Base-by-base conservation (phyloP, 2,888 invertebrate species). In the Pristionchus fissidentatus region DNA sequence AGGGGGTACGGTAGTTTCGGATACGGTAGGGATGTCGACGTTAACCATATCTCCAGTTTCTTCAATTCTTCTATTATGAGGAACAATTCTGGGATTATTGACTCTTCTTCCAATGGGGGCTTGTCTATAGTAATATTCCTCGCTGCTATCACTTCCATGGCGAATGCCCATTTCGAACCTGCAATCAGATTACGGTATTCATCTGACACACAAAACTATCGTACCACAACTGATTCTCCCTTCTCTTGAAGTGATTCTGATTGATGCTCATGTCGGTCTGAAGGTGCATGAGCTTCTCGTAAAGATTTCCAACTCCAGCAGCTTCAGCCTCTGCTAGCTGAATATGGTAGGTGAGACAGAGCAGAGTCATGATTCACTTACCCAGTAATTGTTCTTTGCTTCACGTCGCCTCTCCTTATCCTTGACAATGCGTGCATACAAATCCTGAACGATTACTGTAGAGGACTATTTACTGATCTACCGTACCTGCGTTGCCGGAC, bases 201-300 rank as follows among this genome's bases (percentile, higher is more conserved):
- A 70, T 70, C 43, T 70, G 70, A 43, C 70, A 22, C 26, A 41
- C n/a, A 22, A 41, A n/a, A 66, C 66, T 70, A 70, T 41, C 70
- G 43, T 70, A 70, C 70, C 70, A 70, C 70, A 70, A 70, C 70
- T 70, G 41, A 8, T 26, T 70, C 7, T n/a, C 13, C 43, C 70
- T 41, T n/a, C 38, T 70, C 26, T 70, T 19, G 1, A 41, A 38
- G n/a, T 70, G 38, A 35, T n/a, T n/a, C 43, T 70, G 41, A 15
- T n/a, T 70, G 70, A 70, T 70, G 41, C n/a, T 70, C 70, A 70
- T 70, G 43, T 70, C 70, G 8, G 70, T 70, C 70, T 70, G 70
- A 41, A 70, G 41, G 7, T 32, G 41, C 70, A 43, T 70, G 70
- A 70, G 38, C 41, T 70, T 70, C 70, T 70, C 70, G n/a, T 70